These are phyloP conservation scores for Parauchenoglanis punctatus DNA, from an alignment of 2,797 vertebrate species.

Conservation along the genomic window DNA sequence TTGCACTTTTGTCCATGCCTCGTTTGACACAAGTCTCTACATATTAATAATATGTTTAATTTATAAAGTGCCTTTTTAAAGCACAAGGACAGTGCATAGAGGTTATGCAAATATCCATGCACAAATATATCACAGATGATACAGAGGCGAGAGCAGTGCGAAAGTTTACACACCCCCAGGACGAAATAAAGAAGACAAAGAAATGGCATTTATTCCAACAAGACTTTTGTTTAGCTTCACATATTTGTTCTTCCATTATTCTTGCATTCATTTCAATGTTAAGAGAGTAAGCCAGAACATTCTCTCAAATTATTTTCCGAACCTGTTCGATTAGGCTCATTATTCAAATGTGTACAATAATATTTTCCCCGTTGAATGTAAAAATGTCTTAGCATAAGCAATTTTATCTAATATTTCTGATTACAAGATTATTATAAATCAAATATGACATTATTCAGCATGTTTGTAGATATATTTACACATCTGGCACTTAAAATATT, in stretches of 20 bases:
- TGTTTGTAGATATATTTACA: background rate
- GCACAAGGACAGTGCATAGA: background rate
- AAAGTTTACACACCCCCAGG: background rate
- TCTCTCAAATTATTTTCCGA: background rate
- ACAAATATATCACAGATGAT: background rate
- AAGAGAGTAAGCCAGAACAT: background rate
- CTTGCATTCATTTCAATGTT: background rate
- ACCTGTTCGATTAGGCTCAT: background rate
- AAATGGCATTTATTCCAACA: background rate
- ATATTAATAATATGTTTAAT: slow-evolving; percentile 29
- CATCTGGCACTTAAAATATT: background rate
- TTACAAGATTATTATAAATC: background rate
- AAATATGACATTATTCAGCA: background rate
- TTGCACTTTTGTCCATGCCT: slow-evolving; percentile 3
- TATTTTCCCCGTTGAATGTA: too few species aligned
- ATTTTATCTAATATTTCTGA: background rate
- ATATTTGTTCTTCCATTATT: background rate
- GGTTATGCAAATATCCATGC: background rate
- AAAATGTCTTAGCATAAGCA: background rate
- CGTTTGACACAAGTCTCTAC: slow-evolving; percentile 12
- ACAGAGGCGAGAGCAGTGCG: background rate
- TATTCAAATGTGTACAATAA: background rate
- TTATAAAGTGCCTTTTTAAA: slow-evolving; percentile 2
- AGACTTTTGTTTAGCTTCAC: background rate
- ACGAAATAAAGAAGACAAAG: background rate